These are phyloP conservation scores for Drosophila eugracilis DNA, from an alignment of 1,140 invertebrate species.

Conservation along the genomic window DNA sequence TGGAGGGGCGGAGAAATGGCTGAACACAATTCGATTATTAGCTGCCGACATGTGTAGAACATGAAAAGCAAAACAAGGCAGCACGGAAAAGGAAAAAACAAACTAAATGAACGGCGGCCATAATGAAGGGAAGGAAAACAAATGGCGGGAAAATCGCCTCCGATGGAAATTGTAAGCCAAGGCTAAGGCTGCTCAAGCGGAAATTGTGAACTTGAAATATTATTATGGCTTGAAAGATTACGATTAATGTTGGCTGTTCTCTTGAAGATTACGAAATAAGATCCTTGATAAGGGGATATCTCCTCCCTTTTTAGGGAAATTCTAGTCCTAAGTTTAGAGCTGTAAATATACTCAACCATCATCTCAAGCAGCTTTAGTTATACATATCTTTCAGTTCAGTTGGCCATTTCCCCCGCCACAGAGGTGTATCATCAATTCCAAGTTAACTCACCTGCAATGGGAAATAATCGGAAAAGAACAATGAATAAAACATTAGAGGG, in stretches of 20 bases:
- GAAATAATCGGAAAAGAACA: slow-evolving; percentile 27
- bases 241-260: too few relatives aligned
- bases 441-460: slow-evolving; percentile 45
- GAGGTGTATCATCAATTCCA: slow-evolving; percentile 26
- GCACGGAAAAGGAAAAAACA: slow-evolving; percentile 25
- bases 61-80: slow-evolving; percentile 39
- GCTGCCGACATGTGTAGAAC: slow-evolving; percentile 44
- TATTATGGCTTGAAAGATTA: not conserved
- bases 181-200: slow-evolving; percentile 8
- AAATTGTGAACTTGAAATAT: slow-evolving; percentile 23
- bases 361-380: not conserved
- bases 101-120: slow-evolving; percentile 7
- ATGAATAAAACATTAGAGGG: slow-evolving; percentile 45
- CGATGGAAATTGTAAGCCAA: not conserved
- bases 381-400: not conserved
- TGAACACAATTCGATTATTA: slow-evolving; percentile 70
- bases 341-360: not conserved
- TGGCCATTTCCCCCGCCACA: not conserved
- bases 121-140: not conserved
- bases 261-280: too few relatives aligned
- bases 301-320: too few relatives aligned
- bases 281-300: too few relatives aligned
- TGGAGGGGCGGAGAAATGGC: slow-evolving; percentile 18
- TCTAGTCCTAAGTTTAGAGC: not conserved
- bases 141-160: slow-evolving; percentile 17